These are phyloP conservation scores for Anisognathus igniventris DNA, from an alignment of 2,797 vertebrate genomes.

Conservation along the genomic window DNA sequence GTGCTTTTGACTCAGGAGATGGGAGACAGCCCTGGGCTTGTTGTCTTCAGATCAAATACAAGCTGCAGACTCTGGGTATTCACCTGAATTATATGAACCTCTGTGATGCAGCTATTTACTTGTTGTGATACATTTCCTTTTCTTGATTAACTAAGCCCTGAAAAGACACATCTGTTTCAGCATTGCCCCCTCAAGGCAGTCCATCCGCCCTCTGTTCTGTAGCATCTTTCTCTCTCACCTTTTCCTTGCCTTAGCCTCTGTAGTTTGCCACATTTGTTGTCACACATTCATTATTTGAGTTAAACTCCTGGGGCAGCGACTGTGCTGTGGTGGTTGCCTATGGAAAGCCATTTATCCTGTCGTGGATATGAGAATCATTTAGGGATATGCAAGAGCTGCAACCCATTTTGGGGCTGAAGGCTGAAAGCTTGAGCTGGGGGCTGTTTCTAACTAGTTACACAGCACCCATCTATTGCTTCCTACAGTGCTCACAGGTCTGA, in stretches of 20 bases:
- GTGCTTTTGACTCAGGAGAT: slow-evolving; percentile 48
- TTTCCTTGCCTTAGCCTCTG: not conserved
- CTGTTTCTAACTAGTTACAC: not conserved
- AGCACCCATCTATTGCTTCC: not conserved
- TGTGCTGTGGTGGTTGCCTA: not conserved
- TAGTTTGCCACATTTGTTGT: not conserved
- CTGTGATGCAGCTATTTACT: slow-evolving; percentile 27
- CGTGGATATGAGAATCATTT: not conserved
- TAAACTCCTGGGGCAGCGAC: not conserved
- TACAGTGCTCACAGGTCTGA: not conserved
- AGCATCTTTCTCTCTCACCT: not conserved
- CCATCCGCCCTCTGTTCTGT: not conserved
- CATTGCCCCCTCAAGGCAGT: slow-evolving; percentile 42
- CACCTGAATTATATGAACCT: slow-evolving; percentile 49
- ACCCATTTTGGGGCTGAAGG: not conserved
- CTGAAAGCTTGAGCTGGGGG: not conserved
- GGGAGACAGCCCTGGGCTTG: slow-evolving; percentile 41
- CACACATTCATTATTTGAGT: not conserved
- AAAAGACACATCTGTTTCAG: slow-evolving; percentile 31
- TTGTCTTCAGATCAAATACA: slow-evolving; percentile 60
- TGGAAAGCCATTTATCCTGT: not conserved
- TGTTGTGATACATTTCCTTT: slow-evolving; percentile 48
- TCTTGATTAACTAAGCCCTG: slow-evolving; percentile 36
- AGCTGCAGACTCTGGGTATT: slow-evolving; percentile 12
- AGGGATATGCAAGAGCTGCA: not conserved